phyloP scores from a whole-genome alignment of 92 coral and sea anemone species.

The Montipora capitata region DNA sequence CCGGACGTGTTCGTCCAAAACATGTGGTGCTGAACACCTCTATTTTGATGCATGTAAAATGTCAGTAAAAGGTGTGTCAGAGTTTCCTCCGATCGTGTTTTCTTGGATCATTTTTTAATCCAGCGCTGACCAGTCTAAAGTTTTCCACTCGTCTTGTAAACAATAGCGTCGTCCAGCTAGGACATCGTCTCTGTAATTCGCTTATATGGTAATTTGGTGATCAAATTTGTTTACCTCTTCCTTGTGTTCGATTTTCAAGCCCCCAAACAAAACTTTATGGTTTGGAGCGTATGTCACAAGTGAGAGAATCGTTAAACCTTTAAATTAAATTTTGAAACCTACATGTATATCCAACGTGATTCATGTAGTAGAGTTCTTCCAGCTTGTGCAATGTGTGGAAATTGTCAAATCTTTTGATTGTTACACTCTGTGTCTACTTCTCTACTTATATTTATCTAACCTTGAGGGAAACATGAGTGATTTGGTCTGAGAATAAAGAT shows the following conservation, averaged over 20 bases:
- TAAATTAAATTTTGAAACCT: too few species aligned
- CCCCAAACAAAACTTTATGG: background rate
- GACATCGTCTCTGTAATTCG: too few species aligned
- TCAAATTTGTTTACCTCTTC: background rate
- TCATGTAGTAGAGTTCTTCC: too few species aligned
- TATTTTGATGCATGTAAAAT: background rate
- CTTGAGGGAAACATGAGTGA: background rate
- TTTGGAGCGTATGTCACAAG: too few species aligned
- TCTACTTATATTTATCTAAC: background rate
- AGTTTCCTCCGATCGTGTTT: constrained; percentile 3
- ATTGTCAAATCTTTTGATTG: background rate
- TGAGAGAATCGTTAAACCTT: too few species aligned
- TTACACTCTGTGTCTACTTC: constrained; percentile 8
- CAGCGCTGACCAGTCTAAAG: background rate
- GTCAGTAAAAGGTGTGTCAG: constrained; percentile 32
- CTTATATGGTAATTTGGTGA: background rate
- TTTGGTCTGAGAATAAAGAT: too few species aligned
- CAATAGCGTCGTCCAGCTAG: background rate
- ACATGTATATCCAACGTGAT: too few species aligned
- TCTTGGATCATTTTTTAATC: background rate
- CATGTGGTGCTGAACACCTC: background rate
- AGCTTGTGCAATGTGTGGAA: background rate
- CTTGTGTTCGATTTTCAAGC: background rate
- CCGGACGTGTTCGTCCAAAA: background rate
- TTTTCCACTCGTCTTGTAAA: background rate